Base-by-base conservation (phyloP, 2,113 vertebrate genomes). In the Poeciliopsis retropinna region DNA sequence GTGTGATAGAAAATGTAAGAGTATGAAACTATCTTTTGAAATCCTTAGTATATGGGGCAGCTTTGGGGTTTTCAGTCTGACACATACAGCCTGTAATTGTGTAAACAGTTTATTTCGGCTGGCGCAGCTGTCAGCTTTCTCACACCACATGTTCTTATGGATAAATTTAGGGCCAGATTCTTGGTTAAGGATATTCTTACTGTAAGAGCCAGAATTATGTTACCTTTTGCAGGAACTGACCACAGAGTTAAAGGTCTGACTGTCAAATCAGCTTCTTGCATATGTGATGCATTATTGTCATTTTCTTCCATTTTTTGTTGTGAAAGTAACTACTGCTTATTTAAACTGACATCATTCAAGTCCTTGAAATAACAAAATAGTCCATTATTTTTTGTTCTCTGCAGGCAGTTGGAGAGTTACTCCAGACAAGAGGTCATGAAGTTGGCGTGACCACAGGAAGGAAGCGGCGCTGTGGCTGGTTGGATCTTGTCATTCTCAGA, bases 361-460 rank as follows among this genome's bases (percentile, higher is more conserved):
- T 64, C 25, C 32, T 34, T 27, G 25, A 34, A 60, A 7, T 34
- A 60, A 65, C 31, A 39, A 30, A 5, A 32, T 17, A 19, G 17
- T 8, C 25, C n/a, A 7, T 57, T 57, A 10, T 39, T 82, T 54
- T n/a, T 11, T 74, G n/a, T 67, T 83, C 31, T 44, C 1, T 66
- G 0, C 69, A 99, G 98, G 96, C 96, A 73, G 94, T 96, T 1
- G 98, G 98, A 41, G 96, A 97, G 65, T 94, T 99, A 78, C 94
- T 99, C 78, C 98, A 99, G 93, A 97, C 94, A 2, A 95, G 97
- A 57, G 98, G 98, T 89, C 97, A 97, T 0, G 98, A 99, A 51
- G 97, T 97, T 89, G 98, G 98, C 5, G 98, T 99, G 65, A 99
- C 97, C 79, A 99, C 98, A 0, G 97, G 98, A 89, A 95, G 98